Evolutionary conservation across 2,888 invertebrate genomes (phyloP).

Genomic region (Apodemia mormo): DNA sequence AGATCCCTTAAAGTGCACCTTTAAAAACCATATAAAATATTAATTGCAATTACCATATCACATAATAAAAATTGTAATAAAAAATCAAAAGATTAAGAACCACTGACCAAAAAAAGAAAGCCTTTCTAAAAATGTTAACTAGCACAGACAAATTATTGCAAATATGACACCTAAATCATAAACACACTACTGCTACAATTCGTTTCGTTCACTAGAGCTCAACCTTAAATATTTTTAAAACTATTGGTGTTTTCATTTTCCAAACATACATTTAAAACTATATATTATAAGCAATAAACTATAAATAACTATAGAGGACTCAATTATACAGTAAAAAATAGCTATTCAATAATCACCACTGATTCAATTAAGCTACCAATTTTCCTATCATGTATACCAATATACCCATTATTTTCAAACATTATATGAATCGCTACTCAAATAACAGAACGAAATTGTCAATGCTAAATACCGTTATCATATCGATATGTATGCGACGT

Average conservation of each 20-base stretch:
- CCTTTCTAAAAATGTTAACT: background rate
- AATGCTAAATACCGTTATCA: too few species aligned
- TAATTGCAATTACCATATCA: too few species aligned
- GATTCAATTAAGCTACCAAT: background rate
- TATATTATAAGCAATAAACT: background rate
- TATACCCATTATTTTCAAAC: too few species aligned
- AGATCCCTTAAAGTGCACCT: too few species aligned
- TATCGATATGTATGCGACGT: too few species aligned
- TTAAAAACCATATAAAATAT: too few species aligned
- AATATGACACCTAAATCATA: background rate
- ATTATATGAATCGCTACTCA: too few species aligned
- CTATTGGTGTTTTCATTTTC: background rate
- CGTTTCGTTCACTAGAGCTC: background rate
- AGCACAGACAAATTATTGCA: background rate
- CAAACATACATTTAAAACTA: background rate
- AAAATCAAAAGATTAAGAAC: background rate
- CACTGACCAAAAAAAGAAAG: background rate
- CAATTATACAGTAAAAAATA: background rate
- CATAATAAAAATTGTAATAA: too few species aligned
- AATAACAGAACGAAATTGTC: too few species aligned
- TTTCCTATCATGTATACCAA: background rate
- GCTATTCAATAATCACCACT: background rate
- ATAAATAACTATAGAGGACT: background rate
- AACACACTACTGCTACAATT: background rate
- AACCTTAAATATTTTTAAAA: background rate